These are phyloP conservation scores for Notiomystis cincta DNA, from an alignment of 2,113 vertebrate genomes.

Conservation along the genomic window DNA sequence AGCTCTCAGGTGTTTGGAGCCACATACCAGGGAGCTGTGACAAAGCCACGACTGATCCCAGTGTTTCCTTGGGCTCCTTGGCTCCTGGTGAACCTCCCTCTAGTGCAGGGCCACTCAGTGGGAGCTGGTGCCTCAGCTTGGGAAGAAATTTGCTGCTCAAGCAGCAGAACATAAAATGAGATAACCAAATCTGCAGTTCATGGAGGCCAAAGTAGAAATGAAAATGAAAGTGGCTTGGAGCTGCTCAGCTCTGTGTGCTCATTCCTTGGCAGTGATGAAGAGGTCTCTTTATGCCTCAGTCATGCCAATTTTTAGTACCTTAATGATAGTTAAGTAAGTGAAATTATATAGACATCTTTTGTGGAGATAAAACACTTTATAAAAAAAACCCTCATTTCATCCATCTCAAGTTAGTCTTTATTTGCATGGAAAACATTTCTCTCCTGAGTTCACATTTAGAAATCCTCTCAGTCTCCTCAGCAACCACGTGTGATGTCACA, in stretches of 20 bases:
- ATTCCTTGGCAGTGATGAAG: neutral
- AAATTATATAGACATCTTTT: neutral
- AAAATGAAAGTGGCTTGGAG: neutral
- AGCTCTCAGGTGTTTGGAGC: neutral
- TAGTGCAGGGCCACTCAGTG: neutral
- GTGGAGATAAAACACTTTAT: neutral
- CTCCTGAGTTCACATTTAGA: constrained; percentile 7
- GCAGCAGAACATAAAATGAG: neutral
- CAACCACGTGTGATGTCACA: constrained; percentile 50
- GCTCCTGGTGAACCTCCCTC: neutral
- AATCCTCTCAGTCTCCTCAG: constrained; percentile 37
- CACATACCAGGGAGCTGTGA: neutral
- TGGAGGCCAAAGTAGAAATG: neutral
- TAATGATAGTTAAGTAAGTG: neutral
- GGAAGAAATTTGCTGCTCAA: neutral
- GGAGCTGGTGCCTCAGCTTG: neutral
- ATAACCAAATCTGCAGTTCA: neutral
- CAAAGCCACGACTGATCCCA: rapidly evolving
- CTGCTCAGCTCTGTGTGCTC: neutral
- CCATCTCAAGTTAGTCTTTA: constrained; percentile 9
- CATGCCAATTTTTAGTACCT: neutral
- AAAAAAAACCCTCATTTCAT: neutral
- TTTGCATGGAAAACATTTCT: constrained; percentile 32
- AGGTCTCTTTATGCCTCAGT: neutral
- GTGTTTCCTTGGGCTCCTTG: neutral